phyloP scores from a whole-genome alignment of 1,140 invertebrate species.

The Drosophila albomicans region DNA sequence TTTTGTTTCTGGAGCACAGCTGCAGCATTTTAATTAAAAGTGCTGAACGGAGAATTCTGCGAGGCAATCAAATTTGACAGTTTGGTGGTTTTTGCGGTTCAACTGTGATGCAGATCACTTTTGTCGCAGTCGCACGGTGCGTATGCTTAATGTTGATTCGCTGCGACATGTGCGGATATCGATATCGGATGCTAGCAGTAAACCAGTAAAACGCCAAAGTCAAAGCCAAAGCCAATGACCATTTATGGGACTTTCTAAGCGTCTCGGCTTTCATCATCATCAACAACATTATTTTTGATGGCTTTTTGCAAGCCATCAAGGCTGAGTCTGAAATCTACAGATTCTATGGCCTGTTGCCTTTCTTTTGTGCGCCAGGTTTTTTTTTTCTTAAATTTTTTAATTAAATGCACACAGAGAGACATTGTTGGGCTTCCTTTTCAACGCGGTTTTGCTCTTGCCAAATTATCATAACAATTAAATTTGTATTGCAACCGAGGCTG shows the following conservation, averaged over 20 bases:
- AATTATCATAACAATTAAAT: constrained; percentile 80
- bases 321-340: constrained; percentile 12
- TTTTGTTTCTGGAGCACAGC: constrained; percentile 8
- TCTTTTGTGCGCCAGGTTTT: constrained; percentile 48
- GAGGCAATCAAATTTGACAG: constrained; percentile 47
- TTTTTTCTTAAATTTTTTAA: background rate
- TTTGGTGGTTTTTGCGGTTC: constrained; percentile 51
- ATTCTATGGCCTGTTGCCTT: constrained; percentile 38
- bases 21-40: constrained; percentile 75
- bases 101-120: constrained; percentile 15
- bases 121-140: constrained; percentile 29
- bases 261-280: constrained; percentile 49
- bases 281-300: constrained; percentile 23
- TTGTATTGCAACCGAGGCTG: constrained; percentile 52
- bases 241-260: constrained; percentile 48
- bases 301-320: constrained; percentile 44
- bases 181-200: constrained; percentile 37
- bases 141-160: constrained; percentile 54
- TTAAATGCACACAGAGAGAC: constrained; percentile 19
- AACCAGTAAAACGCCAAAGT: too few species aligned
- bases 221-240: constrained; percentile 16
- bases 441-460: constrained; percentile 2
- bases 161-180: constrained; percentile 41
- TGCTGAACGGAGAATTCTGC: constrained; percentile 36
- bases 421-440: constrained; percentile 37